Base-by-base conservation (phyloP, 1,140 invertebrate species). In the Anastrepha ludens region DNA sequence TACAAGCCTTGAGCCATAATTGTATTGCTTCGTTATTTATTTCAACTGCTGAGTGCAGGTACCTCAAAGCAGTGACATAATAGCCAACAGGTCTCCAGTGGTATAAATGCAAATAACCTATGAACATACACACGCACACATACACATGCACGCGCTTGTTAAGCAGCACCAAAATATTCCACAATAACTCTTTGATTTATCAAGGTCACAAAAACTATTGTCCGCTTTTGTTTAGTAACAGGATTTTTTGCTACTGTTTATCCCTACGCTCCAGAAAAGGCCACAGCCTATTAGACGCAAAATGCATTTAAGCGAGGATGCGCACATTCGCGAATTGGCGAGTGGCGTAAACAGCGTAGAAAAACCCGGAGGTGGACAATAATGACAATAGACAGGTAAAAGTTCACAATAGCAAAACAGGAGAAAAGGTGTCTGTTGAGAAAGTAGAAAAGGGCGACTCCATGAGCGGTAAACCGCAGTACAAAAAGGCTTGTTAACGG, bases 221-320 rank as follows among this genome's bases (percentile, higher is more conserved):
- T 81, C 47, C 8, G n/a, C 17, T 81, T 81, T 81, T 55, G 44
- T 81, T 81, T 0, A n/a, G 11, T 55, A 81, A 50, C 20, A 17
- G 50, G 50, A 55, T 81, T 81, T 81, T 55, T 47, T 7, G 17
- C 47, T 29, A 29, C 29, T 50, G 9, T 6, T 7, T 11, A 47
- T 20, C 47, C 15, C 17, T 55, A n/a, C 74, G 74, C 74, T 81
- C 74, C 20, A 81, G 74, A 81, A 81, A 81, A 47, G 74, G n/a
- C 47, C 74, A n/a, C 74, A n/a, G 7, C n/a, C 2, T 20, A 55
- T 29, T 7, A 2, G n/a, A 13, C 6, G 50, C 50, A 55, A 55
- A 55, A 55, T 50, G 1, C n/a, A 55, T 47, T 47, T 11, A 41
- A 13, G 44, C n/a, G 55, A 55, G 47, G 67, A 81, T 20, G 41